These are phyloP conservation scores for Pandemis cinnamomeana DNA, from an alignment of 2,888 invertebrate genomes.

Conservation along the genomic window DNA sequence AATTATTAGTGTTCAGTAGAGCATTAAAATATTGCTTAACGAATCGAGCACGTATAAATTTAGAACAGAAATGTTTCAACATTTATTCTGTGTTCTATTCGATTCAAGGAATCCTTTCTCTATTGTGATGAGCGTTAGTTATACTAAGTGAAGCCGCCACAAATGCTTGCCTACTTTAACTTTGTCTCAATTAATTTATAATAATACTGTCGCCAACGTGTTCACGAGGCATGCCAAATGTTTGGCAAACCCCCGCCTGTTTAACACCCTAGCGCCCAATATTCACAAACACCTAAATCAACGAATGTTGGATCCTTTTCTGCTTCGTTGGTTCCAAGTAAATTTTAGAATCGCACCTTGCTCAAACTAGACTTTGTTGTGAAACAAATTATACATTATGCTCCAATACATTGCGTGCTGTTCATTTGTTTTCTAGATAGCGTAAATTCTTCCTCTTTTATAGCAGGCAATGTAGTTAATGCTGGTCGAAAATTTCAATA, in stretches of 20 bases:
- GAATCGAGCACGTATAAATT: no score
- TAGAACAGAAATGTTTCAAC: no score
- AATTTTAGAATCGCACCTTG: neutral
- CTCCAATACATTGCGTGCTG: neutral
- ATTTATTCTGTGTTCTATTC: neutral
- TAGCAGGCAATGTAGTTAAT: neutral
- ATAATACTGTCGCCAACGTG: neutral
- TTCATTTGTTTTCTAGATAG: neutral
- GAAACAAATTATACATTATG: neutral
- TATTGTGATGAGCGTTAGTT: neutral
- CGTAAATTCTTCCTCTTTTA: neutral
- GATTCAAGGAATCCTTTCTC: neutral
- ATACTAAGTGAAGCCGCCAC: neutral
- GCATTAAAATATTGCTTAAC: no score
- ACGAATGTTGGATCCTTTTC: conserved; percentile 15
- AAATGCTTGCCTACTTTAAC: neutral
- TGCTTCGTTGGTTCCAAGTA: conserved; percentile 4
- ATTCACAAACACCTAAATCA: conserved; percentile 38
- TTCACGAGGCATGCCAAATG: conserved; percentile 7
- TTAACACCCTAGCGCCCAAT: conserved; percentile 35
- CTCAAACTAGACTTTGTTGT: neutral
- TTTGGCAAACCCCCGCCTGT: conserved; percentile 16
- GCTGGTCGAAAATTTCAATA: neutral
- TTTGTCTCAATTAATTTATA: neutral
- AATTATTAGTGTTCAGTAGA: neutral